Evolutionary conservation across 2,797 vertebrate genomes (phyloP), one percentile per base, ranked within the genome.

Genomic region (Lateolabrax maculatus): DNA sequence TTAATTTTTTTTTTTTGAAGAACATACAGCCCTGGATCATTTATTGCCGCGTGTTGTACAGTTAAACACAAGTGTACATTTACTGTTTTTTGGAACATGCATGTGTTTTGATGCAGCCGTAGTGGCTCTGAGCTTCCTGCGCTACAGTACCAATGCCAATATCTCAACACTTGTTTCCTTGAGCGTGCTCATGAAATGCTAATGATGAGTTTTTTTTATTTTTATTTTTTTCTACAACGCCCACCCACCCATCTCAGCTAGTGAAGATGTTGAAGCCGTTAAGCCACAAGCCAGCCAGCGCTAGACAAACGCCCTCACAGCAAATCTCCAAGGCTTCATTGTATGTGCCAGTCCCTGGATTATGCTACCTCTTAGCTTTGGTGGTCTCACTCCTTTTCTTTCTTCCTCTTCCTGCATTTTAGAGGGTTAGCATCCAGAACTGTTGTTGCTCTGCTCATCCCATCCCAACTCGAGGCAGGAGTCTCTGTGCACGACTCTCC

Each of bases 181-280:
- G 60, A 85, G 86, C 71, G 43, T 88, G 71, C 72, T 85, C 63
- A 74, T 73, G 61, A 86, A 84, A 85, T 85, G 83, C 65, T 82
- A 84, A 83, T 79, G 76, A 80, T 58, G 18, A 71, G 19, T 23
- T 18, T 43, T 58, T 66, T 75, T 57, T n/a, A n/a, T n/a, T n/a
- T n/a, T n/a, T n/a, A n/a, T 46, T 66, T 61, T 74, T 64, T 57
- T 56, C 19, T 5, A 48, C 31, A 53, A 63, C 58, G 41, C 78
- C 73, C 79, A 73, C 85, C 66, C 69, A 73, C 63, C 63, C 51
- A 37, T 79, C 66, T 75, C 77, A 71, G 77, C 74, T 71, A 39
- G 51, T 60, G 69, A 69, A 66, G 63, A 74, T 80, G 69, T 72
- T 49, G 72, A 72, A 58, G 34, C 65, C 1, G 63, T 84, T 62